Percentiles rank a stretch among this genome's conserved stretches.
Conservation (phyloP, 2,113 vertebrate genomes). For the Pygoscelis antarcticus region DNA sequence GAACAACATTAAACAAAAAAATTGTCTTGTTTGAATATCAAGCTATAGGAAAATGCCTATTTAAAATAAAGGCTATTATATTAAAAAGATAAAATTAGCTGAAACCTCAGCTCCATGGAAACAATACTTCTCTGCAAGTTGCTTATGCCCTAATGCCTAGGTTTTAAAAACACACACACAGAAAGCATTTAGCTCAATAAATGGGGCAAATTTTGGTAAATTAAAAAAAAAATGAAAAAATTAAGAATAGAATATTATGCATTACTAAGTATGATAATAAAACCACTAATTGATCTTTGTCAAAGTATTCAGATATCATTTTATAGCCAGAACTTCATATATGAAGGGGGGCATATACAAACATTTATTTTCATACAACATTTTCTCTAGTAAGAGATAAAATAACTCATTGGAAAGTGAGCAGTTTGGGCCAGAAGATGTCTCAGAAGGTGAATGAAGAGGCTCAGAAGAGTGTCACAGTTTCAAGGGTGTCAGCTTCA, state of each 20-base stretch:
- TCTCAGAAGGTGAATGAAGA: neutral
- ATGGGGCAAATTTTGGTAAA: neutral
- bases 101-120: conserved; percentile 24
- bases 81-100: neutral
- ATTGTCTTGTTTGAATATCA: neutral
- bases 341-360: neutral
- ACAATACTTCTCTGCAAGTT: neutral
- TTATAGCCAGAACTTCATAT: neutral
- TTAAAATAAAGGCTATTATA: neutral
- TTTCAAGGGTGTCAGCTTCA: neutral
- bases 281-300: neutral
- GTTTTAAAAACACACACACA: neutral
- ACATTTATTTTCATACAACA: neutral
- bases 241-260: neutral
- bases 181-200: neutral
- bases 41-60: neutral
- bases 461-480: neutral
- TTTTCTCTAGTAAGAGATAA: neutral
- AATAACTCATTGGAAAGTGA: neutral
- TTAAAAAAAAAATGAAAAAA: neutral
- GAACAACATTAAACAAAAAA: neutral
- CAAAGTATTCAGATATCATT: neutral
- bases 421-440: neutral
- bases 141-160: neutral
- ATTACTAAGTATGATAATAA: neutral